Base-by-base conservation (phyloP, 1,140 invertebrate genomes). In the Oryctes rhinoceros region DNA sequence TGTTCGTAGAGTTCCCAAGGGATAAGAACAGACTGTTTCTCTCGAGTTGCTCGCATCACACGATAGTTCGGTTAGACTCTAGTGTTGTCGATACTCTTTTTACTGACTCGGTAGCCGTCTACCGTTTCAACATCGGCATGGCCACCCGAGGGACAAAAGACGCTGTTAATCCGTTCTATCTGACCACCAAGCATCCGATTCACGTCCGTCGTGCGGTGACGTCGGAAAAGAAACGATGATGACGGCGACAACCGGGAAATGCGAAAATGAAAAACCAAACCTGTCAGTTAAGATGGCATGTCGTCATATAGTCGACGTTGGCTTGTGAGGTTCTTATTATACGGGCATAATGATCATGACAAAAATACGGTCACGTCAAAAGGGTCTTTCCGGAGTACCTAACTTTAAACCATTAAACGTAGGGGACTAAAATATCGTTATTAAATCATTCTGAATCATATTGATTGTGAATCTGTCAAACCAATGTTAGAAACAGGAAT, bases 241-340 rank as follows among this genome's bases (percentile, higher is more conserved):
- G 65, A 71, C 65, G 24, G 35, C 24, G 24, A 30, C 24, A 30
- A 59, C 5, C 6, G 53, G 65, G 15, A 37, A 71, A 71, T 37
- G 15, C 24, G 35, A 71, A 71, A 71, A 71, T 71, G 65, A 71
- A 71, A 71, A 71, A 71, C 65, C 65, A 71, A 71, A 71, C 65
- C 65, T 71, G 65, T 71, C 65, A 71, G 24, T 71, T 37, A 35
- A 20, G 65, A 71, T 71, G 65, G 35, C 4, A 35, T 37, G 65
- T 37, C 65, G 11, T 71, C 37, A 71, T 71, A 24, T 24, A 71
- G 65, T 24, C 9, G 65, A 71, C 10, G 20, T 35, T 15, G 24
- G 6, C 24, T 71, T 71, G 10, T 44, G 39, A 30, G 24, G 24
- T 30, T 30, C 24, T 30, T 30, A 30, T 30, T 30, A 30, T 30